Conservation (phyloP, 1,140 invertebrate species). For the Palaemon carinicauda region DNA sequence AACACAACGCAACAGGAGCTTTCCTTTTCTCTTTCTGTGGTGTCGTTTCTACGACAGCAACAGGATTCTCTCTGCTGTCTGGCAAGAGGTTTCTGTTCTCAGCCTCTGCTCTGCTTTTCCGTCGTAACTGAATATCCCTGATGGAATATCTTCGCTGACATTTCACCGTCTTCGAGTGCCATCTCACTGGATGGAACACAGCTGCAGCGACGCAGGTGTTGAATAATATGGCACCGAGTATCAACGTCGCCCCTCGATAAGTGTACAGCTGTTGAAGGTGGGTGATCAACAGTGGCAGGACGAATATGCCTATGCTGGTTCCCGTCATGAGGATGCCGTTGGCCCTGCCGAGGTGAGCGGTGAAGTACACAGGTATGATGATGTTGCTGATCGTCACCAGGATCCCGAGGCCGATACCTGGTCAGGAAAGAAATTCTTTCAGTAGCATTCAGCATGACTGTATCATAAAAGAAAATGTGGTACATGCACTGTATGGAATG, state of each 20-base stretch:
- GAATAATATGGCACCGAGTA: not conserved
- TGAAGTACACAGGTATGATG: conserved; percentile 7
- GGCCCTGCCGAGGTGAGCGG: not conserved
- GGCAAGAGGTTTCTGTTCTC: not conserved
- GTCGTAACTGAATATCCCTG: not conserved
- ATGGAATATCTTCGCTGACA: not conserved
- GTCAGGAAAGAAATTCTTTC: too few species aligned
- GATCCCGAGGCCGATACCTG: too few species aligned
- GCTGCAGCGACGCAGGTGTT: not conserved
- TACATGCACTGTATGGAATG: not conserved
- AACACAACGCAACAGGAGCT: too few species aligned
- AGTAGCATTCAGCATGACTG: too few species aligned
- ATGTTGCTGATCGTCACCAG: not conserved
- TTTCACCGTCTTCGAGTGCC: not conserved
- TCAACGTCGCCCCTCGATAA: not conserved
- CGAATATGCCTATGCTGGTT: not conserved
- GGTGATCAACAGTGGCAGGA: not conserved
- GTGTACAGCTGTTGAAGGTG: not conserved
- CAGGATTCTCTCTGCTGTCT: not conserved
- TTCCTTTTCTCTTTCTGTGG: too few species aligned
- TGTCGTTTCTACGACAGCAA: too few species aligned
- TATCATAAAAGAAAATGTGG: not conserved
- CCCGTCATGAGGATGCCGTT: not conserved
- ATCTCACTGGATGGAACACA: conserved; percentile 18
- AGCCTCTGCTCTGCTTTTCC: not conserved